These are phyloP conservation scores for Drosophila kambysellisi DNA, from an alignment of 2,888 invertebrate genomes.

Conservation along the genomic window DNA sequence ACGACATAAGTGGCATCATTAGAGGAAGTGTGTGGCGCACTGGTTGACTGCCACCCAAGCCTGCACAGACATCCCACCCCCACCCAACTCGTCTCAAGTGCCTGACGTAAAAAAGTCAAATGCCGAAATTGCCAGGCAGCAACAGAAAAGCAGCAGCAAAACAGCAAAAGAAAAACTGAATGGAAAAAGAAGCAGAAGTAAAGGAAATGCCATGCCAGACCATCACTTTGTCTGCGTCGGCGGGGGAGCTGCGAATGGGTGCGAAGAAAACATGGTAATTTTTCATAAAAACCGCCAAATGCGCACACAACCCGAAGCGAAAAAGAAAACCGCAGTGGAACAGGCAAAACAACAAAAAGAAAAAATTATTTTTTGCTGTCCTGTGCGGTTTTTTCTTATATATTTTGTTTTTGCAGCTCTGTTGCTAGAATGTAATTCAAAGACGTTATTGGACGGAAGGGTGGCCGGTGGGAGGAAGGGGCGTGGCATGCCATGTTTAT, in stretches of 20 bases:
- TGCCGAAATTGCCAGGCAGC: conserved; percentile 71
- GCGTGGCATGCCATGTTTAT: conserved; percentile 73
- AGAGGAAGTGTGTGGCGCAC: conserved; percentile 68
- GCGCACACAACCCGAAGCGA: conserved; percentile 78
- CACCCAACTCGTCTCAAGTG: conserved; percentile 67
- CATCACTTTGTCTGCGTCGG: background rate
- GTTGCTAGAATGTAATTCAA: conserved; percentile 64
- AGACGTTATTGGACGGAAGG: conserved; percentile 55
- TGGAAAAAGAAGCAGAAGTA: conserved; percentile 15
- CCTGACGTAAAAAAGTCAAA: conserved; percentile 78
- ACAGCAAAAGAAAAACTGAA: background rate
- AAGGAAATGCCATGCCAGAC: conserved; percentile 53
- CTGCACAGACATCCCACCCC: conserved; percentile 12
- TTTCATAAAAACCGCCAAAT: conserved; percentile 80
- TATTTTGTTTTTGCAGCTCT: conserved; percentile 14
- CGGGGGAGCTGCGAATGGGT: conserved; percentile 62
- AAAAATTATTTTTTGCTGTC: conserved; percentile 55
- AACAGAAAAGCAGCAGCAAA: conserved; percentile 10
- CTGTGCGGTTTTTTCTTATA: conserved; percentile 67
- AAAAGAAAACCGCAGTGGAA: conserved; percentile 54
- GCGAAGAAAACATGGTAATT: conserved; percentile 80
- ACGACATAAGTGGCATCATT: conserved; percentile 82
- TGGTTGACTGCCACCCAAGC: conserved; percentile 55
- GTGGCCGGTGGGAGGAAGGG: conserved; percentile 20
- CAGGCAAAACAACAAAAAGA: conserved; percentile 37